Base-by-base conservation (phyloP, 2,113 vertebrate genomes). In the Pituophis catenifer region DNA sequence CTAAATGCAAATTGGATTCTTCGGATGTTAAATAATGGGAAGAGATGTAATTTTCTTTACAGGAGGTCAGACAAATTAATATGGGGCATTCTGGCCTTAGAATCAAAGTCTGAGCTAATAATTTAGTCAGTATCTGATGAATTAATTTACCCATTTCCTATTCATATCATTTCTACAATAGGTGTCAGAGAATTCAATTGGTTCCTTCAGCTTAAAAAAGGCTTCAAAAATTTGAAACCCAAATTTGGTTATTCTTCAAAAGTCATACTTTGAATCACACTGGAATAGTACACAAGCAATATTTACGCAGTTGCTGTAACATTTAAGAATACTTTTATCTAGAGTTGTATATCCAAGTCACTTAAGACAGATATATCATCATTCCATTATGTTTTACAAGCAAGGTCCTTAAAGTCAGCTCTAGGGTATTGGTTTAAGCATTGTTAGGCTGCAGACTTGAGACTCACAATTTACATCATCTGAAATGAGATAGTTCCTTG, bases 71-170 rank as follows among this genome's bases (percentile, higher is more conserved):
- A 86, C 44, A 86, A 90, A 55, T 86, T 93, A 93, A 93, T 93
- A 12, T 54, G 29, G 29, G 58, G 12, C 38, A 89, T 90, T 86
- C 92, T 86, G 59, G 50, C 55, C 48, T 90, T 57, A 89, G 29
- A 90, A 87, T 86, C 92, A 89, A 90, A 93, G 88, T 92, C 70
- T 90, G 92, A 86, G 12, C 90, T 65, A 26, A 90, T 93, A 93
- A 90, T 90, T 86, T 53, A 86, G 55, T 86, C 57, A 38, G n/a
- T 38, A 17, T 90, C 44, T 90, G 75, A 90, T 62, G 89, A 90
- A 93, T 90, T 93, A 93, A 93, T 93, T 90, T 93, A 93, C 55
- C 75, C 62, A 90, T 58, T 93, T 92, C 55, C 44, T 53, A 29
- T 53, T 75, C 44, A 86, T 62, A 75, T 48, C 50, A 86, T 90